Base-by-base conservation (phyloP, 2,797 vertebrate genomes). In the Gymnodraco acuticeps region DNA sequence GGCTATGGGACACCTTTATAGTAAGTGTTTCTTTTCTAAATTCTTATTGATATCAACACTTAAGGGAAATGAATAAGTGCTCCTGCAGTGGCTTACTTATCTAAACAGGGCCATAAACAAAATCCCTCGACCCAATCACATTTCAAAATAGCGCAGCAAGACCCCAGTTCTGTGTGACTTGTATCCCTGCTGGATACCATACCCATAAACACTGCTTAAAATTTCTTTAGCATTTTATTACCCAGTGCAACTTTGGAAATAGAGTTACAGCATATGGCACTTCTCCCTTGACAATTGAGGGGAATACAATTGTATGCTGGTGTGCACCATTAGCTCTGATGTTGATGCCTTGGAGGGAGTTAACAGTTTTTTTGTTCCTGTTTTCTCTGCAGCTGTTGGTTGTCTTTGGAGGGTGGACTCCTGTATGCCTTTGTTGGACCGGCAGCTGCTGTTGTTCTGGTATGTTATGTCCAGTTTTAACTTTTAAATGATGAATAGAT, bases 351-450 rank as follows among this genome's bases (percentile, higher is more conserved):
- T 91, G 91, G 92, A 95, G 93, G 94, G 82, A 88, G 76, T 87
- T 87, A 85, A 87, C 89, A 71, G 74, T 90, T 91, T 94, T 81
- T 95, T 38, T 58, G 74, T 81, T 50, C 20, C 58, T 80, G 65
- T 73, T 83, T 81, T 78, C 56, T 77, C 95, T 96, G 81, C 93
- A 99, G 98, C 91, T 99, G 98, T 92, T 99, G 98, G 98, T 94
- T 99, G 45, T 99, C 98, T 94, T 96, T 99, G 73, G 98, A 99
- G 96, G 98, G 98, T 79, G 98, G 98, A 54, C 96, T 99, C 3
- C 96, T 99, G 68, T 99, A 99, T 64, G 98, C 98, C 82, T 99
- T 99, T 70, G 98, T 99, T 72, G 98, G 98, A 95, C 98, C 98
- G 81, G 98, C 98, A 77, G 98, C 98, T 51, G 98, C 98, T 84